Evolutionary conservation across 2,797 vertebrate genomes (phyloP).

Genomic region (Hyperoplus immaculatus): DNA sequence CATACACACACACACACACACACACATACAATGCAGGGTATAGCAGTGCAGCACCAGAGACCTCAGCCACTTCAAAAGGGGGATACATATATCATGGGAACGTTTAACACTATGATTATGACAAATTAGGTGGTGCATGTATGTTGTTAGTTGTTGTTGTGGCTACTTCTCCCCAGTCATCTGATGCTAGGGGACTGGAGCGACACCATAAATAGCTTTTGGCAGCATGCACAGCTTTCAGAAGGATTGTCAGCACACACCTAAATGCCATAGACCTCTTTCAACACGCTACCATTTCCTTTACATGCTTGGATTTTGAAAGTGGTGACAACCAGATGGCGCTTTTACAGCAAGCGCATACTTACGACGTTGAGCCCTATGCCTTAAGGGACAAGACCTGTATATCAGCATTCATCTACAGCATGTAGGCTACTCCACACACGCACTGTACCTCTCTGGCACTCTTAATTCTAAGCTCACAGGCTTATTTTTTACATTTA

Average conservation of each 20-base stretch:
- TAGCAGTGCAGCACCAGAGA: background rate
- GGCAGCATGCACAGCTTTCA: slow-evolving; percentile 42
- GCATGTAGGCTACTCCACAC: background rate
- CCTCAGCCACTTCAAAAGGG: slow-evolving; percentile 40
- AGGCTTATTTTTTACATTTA: background rate
- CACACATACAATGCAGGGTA: slow-evolving; percentile 17
- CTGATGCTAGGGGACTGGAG: slow-evolving; percentile 37
- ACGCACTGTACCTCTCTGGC: background rate
- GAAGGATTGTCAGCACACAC: slow-evolving; percentile 49
- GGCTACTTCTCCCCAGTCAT: slow-evolving; percentile 32
- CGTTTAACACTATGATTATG: slow-evolving; percentile 36
- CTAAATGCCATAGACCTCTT: slow-evolving; percentile 45
- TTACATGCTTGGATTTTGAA: slow-evolving; percentile 48
- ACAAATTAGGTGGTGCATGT: slow-evolving; percentile 35
- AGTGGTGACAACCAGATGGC: slow-evolving; percentile 66
- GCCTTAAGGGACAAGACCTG: slow-evolving; percentile 52
- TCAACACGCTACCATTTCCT: slow-evolving; percentile 30
- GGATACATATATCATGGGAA: slow-evolving; percentile 27
- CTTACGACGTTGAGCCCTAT: slow-evolving; percentile 34
- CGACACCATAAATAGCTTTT: slow-evolving; percentile 52
- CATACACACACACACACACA: slow-evolving; percentile 1
- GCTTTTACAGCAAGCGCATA: slow-evolving; percentile 51
- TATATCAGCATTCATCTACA: slow-evolving; percentile 59
- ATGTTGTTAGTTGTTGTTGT: slow-evolving; percentile 23
- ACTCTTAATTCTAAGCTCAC: slow-evolving; percentile 3